Base-by-base conservation (phyloP, 1,140 invertebrate genomes). In the Drosophila miranda region DNA sequence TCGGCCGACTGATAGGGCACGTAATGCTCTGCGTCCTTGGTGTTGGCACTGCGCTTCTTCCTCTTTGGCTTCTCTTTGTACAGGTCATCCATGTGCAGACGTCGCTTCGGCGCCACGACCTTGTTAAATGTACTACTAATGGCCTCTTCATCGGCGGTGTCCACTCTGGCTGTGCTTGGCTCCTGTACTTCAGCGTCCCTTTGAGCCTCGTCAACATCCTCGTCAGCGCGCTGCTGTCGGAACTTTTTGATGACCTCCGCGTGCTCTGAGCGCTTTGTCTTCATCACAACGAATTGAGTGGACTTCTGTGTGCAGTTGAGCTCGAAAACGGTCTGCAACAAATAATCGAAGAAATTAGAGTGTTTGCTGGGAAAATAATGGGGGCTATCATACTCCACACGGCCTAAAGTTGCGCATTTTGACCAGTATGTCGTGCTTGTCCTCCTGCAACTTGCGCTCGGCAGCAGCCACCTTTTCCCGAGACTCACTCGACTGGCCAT, bases 321-420 rank as follows among this genome's bases (percentile, higher is more conserved):
- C 92, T 99, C 98, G 92, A 99, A 98, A 79, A 99, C 96, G 8
- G 98, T 99, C 97, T 98, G 86, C 63, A 80, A 61, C n/a, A 7
- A 6, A 44, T 0, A 42, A 7, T 52, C 59, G 0, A 7, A 9
- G 9, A 3, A 14, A 16, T 19, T 19, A 53, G 7, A 14, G 45
- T 7, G 4, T 2, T 9, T 19, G 1, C 13, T n/a, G 6, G 1
- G 2, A 16, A 5, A 1, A 28, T 13, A n/a, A 19, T 4, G 41
- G 8, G 13, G 9, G 0, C 21, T 2, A 51, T 93, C 94, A 94
- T 92, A 97, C 96, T 54, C 95, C 95, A 86, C 94, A 94, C 1
- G 97, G 96, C 79, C 95, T 93, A 83, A 97, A 99, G 63, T 93
- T 95, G 74, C 96, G 96, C 92, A 99, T 96, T 84, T 94, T 93